Conservation (phyloP, 30 jellyfish, hydroid and myxozoan genomes). For the Hydractinia echinata region DNA sequence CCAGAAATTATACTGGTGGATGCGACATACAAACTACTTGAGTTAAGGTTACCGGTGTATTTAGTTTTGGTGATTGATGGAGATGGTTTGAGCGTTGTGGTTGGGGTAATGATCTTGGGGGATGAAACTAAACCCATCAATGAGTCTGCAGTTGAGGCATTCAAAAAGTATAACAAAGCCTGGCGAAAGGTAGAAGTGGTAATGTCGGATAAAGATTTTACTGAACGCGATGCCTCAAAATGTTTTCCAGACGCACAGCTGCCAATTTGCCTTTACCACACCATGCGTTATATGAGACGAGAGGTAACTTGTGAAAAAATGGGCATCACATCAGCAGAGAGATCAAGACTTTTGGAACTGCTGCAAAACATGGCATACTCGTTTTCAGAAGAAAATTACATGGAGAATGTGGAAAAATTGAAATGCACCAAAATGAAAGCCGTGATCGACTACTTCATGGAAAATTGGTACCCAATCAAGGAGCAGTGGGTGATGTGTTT, state of each 20-base stretch:
- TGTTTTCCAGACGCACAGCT: constrained; percentile 43
- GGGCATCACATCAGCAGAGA: constrained; percentile 51
- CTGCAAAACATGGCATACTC: constrained; percentile 21
- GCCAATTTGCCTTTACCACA: constrained; percentile 42
- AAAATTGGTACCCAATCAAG: constrained; percentile 38
- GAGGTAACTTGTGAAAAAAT: constrained; percentile 40
- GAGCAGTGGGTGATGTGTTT: constrained; percentile 43
- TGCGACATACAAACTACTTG: constrained; percentile 49
- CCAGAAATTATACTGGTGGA: constrained; percentile 51
- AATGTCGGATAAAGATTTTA: constrained; percentile 42
- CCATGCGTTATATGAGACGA: constrained; percentile 32
- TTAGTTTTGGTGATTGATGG: constrained; percentile 41
- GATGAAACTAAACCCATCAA: constrained; percentile 36
- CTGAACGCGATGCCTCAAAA: constrained; percentile 17
- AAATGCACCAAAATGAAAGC: constrained; percentile 15
- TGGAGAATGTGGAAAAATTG: not conserved
- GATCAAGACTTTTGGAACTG: constrained; percentile 36
- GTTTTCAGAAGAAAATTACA: constrained; percentile 22
- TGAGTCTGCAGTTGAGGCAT: constrained; percentile 30
- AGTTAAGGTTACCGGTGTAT: constrained; percentile 25
- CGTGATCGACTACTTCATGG: constrained; percentile 36
- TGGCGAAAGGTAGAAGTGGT: constrained; percentile 42
- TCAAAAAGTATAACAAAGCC: constrained; percentile 31
- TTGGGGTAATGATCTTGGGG: constrained; percentile 35
- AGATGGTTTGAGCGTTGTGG: constrained; percentile 42